These are phyloP conservation scores for Oscheius myriophilus DNA, from an alignment of 2,888 invertebrate genomes.

Conservation along the genomic window DNA sequence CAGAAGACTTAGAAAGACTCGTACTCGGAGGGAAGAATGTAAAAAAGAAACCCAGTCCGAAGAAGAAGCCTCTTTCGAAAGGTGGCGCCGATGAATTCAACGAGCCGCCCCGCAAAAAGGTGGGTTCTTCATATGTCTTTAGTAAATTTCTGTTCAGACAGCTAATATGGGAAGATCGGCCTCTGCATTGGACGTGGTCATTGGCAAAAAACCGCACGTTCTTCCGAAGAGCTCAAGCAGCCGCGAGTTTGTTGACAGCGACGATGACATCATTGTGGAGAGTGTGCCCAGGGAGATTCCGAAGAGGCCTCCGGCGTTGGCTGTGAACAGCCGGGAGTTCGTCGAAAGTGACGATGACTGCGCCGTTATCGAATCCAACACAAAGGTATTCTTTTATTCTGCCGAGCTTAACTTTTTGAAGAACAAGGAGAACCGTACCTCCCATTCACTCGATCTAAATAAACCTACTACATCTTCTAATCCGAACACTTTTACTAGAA, in stretches of 20 bases:
- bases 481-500: no score
- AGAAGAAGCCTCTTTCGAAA: neutral
- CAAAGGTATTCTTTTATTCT: no score
- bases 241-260: neutral
- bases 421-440: slow-evolving; percentile 23
- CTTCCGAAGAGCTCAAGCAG: neutral
- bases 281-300: neutral
- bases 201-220: neutral
- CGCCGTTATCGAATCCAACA: slow-evolving; percentile 4
- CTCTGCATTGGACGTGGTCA: neutral
- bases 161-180: neutral
- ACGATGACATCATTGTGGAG: slow-evolving; percentile 1
- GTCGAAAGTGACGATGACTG: slow-evolving; percentile 23
- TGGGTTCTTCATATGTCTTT: no score
- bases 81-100: no score
- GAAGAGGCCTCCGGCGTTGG: neutral
- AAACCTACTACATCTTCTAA: no score
- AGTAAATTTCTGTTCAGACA: no score
- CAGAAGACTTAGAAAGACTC: slow-evolving; percentile 20
- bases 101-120: no score
- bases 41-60: slow-evolving; percentile 10
- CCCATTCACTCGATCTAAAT: no score
- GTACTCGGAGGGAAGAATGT: neutral
- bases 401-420: slow-evolving; percentile 21
- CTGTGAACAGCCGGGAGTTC: slow-evolving; percentile 16